phyloP scores from a whole-genome alignment of 2,888 invertebrate species.

The Dynastes maya region DNA sequence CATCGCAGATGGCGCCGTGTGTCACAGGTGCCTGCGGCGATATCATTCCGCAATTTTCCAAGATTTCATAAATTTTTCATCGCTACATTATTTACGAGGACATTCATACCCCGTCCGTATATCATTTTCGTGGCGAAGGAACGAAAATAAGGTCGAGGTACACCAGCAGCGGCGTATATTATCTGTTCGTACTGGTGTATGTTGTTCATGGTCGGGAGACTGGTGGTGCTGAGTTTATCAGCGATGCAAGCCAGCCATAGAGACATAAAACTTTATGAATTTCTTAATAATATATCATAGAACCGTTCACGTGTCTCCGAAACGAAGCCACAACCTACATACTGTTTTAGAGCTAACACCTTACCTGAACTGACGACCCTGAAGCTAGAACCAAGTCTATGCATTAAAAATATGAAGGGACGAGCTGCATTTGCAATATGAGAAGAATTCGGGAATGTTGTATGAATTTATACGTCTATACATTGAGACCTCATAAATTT shows the following conservation, averaged over 20 bases:
- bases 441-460: too few species aligned
- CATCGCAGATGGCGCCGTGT: not conserved
- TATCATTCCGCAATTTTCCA: constrained; percentile 8
- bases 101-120: not conserved
- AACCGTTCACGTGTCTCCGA: constrained; percentile 16
- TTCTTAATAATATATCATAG: constrained; percentile 39
- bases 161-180: constrained; percentile 7
- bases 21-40: constrained; percentile 11
- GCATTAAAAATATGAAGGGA: too few species aligned
- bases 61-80: constrained; percentile 38
- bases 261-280: constrained; percentile 37
- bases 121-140: constrained; percentile 26
- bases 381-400: too few species aligned
- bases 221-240: constrained; percentile 6
- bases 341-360: not conserved
- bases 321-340: not conserved
- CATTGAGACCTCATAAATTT: too few species aligned
- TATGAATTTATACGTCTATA: too few species aligned
- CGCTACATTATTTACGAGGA: constrained; percentile 30
- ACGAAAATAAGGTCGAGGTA: constrained; percentile 1
- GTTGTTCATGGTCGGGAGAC: too few species aligned
- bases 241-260: not conserved
- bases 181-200: not conserved
- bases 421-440: too few species aligned
- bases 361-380: too few species aligned